Evolutionary conservation across 2,888 invertebrate species (phyloP), one percentile per base, ranked within the genome.

Genomic region (Trissonchulus latispiculum): DNA sequence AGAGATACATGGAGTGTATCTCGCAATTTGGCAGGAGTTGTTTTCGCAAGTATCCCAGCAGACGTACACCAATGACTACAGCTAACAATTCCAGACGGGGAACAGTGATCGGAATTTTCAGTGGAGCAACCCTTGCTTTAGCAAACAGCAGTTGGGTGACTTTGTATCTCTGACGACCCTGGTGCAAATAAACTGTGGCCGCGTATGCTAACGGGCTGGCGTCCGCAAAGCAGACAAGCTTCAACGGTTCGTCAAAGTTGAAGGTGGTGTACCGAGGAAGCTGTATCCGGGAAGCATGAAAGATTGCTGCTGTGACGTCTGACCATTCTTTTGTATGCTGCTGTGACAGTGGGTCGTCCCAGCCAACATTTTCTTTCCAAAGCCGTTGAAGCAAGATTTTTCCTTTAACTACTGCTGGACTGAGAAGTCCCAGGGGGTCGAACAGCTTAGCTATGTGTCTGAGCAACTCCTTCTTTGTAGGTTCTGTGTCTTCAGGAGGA

Each of bases 291-390:
- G n/a, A n/a, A n/a, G n/a, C n/a, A n/a, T n/a, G n/a, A n/a, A 29
- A 29, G 29, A 69, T 15, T 35, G 29, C 59, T 32, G 33, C 32
- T 32, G 28, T 23, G 8, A 69, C 3, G 29, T 32, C 28, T 28
- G n/a, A 32, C 70, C 70, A 69, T 29, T 35, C 28, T 32, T 32
- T 28, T 59, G 29, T 32, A 35, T 28, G 28, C 32, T 69, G 3
- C 32, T 36, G 32, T 18, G 70, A 36, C 8, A 69, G 8, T 29
- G 8, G 18, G n/a, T 64, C 66, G 33, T 69, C 70, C 70, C 70
- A 69, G 70, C 59, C 70, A 35, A 69, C 32, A 28, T 69, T 69
- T 28, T 32, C 28, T 35, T 69, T 59, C 70, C 70, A 69, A 28
- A 69, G 35, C n/a, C 35, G 32, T 36, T 69, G 70, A 32, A 69